A percentile compares a stretch with the other conserved stretches of the same genome.
Evolutionary conservation across 2,888 invertebrate genomes (phyloP).

Genomic region (Ormyrus thymus): DNA sequence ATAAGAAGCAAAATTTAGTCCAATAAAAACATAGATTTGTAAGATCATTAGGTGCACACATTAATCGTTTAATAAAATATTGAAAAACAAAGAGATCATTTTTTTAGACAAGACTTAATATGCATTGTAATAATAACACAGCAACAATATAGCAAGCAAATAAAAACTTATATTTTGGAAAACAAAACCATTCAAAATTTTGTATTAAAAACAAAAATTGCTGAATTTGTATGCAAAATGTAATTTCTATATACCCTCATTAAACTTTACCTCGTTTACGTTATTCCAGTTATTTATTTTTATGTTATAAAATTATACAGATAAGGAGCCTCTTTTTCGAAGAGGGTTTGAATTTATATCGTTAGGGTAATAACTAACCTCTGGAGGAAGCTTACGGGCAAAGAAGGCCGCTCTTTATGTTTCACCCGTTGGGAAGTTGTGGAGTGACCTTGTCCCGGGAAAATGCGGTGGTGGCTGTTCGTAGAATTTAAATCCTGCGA

Average conservation of each 20-base stretch:
- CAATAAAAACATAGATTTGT: not conserved
- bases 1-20: not conserved
- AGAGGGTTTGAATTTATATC: too few species aligned
- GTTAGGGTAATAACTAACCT: slow-evolving; percentile 73
- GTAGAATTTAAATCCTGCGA: slow-evolving; percentile 75
- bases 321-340: too few species aligned
- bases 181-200: too few species aligned
- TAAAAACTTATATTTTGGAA: too few species aligned
- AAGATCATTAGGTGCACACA: not conserved
- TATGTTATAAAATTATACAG: not conserved
- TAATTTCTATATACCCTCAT: not conserved
- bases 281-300: not conserved
- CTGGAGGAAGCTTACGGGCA: slow-evolving; percentile 70
- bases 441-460: slow-evolving; percentile 71
- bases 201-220: too few species aligned
- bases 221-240: too few species aligned
- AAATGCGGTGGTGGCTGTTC: slow-evolving; percentile 69
- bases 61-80: slow-evolving; percentile 13
- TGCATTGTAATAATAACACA: too few species aligned
- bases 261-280: not conserved
- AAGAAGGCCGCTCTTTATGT: slow-evolving; percentile 79
- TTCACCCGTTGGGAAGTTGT: slow-evolving; percentile 79
- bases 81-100: not conserved
- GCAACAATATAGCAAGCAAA: too few species aligned
- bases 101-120: too few species aligned